These are phyloP conservation scores for Drosophila burlai DNA, from an alignment of 1,140 invertebrate genomes.

Conservation along the genomic window DNA sequence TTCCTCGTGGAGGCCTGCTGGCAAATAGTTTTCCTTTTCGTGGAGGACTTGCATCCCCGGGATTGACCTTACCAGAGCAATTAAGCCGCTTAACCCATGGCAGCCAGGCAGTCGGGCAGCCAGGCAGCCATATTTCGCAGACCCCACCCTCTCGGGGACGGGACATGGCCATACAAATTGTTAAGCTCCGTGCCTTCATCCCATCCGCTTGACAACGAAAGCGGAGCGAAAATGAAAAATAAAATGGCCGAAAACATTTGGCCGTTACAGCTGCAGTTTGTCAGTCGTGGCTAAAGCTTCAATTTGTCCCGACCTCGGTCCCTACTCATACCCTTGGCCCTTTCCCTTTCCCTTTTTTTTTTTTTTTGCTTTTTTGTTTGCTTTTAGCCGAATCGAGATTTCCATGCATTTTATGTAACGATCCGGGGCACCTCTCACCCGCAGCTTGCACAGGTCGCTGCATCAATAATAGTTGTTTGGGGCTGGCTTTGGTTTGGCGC, in stretches of 20 bases:
- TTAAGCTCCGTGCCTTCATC: constrained; percentile 58
- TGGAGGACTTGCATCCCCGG: constrained; percentile 30
- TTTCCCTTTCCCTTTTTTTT: constrained; percentile 2
- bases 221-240: constrained; percentile 51
- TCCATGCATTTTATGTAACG: constrained; percentile 79
- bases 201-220: constrained; percentile 72
- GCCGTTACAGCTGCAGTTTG: constrained; percentile 76
- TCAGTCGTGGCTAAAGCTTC: constrained; percentile 73
- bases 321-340: constrained; percentile 12
- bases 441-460: constrained; percentile 27
- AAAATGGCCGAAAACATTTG: constrained; percentile 75
- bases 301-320: constrained; percentile 59
- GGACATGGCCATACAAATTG: constrained; percentile 50
- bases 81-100: constrained; percentile 74
- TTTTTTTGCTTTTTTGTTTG: constrained; percentile 8
- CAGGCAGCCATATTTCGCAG: constrained; percentile 8
- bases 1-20: constrained; percentile 41
- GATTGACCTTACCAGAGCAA: constrained; percentile 77
- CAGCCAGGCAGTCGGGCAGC: constrained; percentile 7
- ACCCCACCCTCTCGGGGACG: constrained; percentile 8
- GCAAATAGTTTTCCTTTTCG: constrained; percentile 50
- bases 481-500: constrained; percentile 19
- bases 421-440: constrained; percentile 24
- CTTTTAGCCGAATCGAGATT: constrained; percentile 69
- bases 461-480: constrained; percentile 72